Conservation (phyloP, 2,888 invertebrate species). For the Desoria tigrina region DNA sequence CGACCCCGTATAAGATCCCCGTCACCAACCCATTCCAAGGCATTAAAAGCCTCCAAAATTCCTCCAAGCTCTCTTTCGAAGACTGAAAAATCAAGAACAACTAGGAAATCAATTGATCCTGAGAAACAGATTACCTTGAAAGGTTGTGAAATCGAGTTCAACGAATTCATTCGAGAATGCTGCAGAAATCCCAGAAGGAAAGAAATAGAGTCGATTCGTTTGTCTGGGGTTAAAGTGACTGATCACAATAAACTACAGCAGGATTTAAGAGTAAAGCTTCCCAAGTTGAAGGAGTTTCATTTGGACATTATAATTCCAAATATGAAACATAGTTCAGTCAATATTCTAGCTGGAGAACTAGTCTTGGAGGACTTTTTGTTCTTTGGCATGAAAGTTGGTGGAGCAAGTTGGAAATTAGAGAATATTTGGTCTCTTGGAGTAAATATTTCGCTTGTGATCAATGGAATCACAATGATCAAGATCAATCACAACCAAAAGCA, state of each 20-base stretch:
- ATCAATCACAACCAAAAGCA: constrained; percentile 7
- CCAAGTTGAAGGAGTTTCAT: constrained; percentile 26
- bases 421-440: constrained; percentile 24
- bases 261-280: constrained; percentile 22
- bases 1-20: not conserved
- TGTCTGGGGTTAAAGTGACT: constrained; percentile 21
- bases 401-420: constrained; percentile 3
- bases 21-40: not conserved
- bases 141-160: constrained; percentile 12
- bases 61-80: not conserved
- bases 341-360: constrained; percentile 8
- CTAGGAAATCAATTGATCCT: constrained; percentile 6
- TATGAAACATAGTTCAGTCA: not conserved
- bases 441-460: constrained; percentile 28
- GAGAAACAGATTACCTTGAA: not conserved
- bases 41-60: not conserved
- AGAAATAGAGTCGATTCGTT: constrained; percentile 21
- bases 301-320: constrained; percentile 28
- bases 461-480: constrained; percentile 25
- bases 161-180: constrained; percentile 11
- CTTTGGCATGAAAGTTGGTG: constrained; percentile 10
- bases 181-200: constrained; percentile 3
- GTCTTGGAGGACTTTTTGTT: constrained; percentile 25
- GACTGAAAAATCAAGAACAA: not conserved
- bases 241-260: constrained; percentile 17